These are phyloP conservation scores for Lamellibrachia columna DNA, from an alignment of 2,888 invertebrate species.

Conservation along the genomic window DNA sequence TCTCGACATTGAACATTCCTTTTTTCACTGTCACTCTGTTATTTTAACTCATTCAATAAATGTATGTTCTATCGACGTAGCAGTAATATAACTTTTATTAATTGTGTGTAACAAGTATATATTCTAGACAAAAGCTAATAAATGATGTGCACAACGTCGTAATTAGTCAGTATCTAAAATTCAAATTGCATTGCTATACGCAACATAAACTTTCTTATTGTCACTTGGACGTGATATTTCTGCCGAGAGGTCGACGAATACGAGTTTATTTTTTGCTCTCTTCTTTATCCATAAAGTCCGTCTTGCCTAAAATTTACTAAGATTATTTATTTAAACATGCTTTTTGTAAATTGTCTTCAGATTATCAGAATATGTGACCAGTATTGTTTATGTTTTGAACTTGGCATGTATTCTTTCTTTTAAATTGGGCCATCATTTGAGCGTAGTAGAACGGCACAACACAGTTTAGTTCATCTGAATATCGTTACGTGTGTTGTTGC, in stretches of 20 bases:
- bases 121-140: neutral
- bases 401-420: neutral
- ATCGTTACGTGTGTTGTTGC: neutral
- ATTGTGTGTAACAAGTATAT: neutral
- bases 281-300: too few species aligned
- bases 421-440: neutral
- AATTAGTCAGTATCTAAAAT: too few species aligned
- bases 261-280: too few species aligned
- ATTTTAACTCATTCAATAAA: neutral
- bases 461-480: neutral
- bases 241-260: too few species aligned
- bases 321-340: too few species aligned
- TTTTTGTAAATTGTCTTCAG: too few species aligned
- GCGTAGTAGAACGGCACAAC: neutral
- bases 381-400: too few species aligned
- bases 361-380: too few species aligned
- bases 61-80: neutral
- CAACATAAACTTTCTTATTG: neutral
- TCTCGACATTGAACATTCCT: neutral
- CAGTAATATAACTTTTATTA: neutral
- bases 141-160: neutral
- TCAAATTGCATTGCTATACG: too few species aligned
- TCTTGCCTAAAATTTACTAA: too few species aligned
- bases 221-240: neutral
- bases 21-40: neutral